Base-by-base conservation (phyloP, 2,797 vertebrate genomes). In the Sebastes matsubarae region DNA sequence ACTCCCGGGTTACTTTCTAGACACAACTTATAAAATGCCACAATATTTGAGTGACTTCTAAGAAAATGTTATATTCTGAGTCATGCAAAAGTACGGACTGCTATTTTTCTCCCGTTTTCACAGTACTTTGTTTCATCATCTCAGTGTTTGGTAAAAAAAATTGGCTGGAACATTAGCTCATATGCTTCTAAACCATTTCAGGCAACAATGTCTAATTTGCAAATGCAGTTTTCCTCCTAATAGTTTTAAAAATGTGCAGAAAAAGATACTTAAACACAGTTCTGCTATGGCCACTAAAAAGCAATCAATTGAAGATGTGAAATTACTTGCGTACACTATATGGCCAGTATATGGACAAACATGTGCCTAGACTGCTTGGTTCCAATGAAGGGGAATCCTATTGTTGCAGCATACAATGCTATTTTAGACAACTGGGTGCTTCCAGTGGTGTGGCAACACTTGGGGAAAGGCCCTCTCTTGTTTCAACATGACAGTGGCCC, bases 371-470 rank as follows among this genome's bases (percentile, higher is more conserved):
- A 36, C 64, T n/a, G 27, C 70, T 77, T 24, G 25, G 30, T 68
- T 61, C 6, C 27, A 77, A 6, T 76, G 57, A 52, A 61, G 24
- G 25, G 65, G 27, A 71, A 67, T 83, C 69, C 65, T 65, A 54
- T 27, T 36, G 59, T 20, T 54, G 38, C 22, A 58, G 20, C 61
- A 52, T 52, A 32, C 73, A 63, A 6, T 79, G 30, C 46, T 64
- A 67, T 63, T 50, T 69, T 55, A 34, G 64, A 59, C 42, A 63
- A 27, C 32, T 10, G 8, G 29, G 8, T 16, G 20, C n/a, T 38
- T 22, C 29, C 55, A 59, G 24, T 71, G n/a, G 52, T 70, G 75
- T 72, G 50, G 69, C 54, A 81, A 65, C 57, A 75, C 69, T 79
- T 72, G 66, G 12, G 66, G 20, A 70, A 34, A 71, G 8, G 20